Base-by-base conservation (phyloP, 2,888 invertebrate genomes). In the Dusona sp. region DNA sequence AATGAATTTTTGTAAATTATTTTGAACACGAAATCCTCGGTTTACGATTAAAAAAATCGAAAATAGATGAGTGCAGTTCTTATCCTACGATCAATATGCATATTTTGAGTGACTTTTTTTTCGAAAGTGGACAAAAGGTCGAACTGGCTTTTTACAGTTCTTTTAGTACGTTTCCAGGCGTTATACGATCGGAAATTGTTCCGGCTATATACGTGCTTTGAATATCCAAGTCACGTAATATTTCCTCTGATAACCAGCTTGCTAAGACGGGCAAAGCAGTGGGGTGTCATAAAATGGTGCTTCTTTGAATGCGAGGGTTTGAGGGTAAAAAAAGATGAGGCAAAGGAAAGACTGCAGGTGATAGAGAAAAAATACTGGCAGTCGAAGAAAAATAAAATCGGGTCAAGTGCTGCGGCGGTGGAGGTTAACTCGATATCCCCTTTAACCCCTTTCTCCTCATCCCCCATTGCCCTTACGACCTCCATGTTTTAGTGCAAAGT, bases 221-320 rank as follows among this genome's bases (percentile, higher is more conserved):
- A 57, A 36, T 38, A n/a, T 42, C 8, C 38, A 42, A 45, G 25
- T 19, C 22, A 19, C 25, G 64, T 22, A 33, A 33, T 72, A 54
- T 67, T 45, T 64, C 6, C 16, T 22, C 33, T 22, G 36, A 68
- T 67, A 78, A 78, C 38, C 4, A 42, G 77, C 54, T 77, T 36
- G 72, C 57, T 64, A 84, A 80, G 70, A 77, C 65, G 80, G 13
- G 38, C 13, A 29, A 65, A 61, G 65, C 68, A 42, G 65, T 51
- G 19, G 29, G n/a, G 48, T 38, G 70, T 57, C 77, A 65, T 84
- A 73, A 85, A 81, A 81, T 22, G 51, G 70, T 54, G 77, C 65
- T 38, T 57, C 38, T 36, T 25, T 25, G 54, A 73, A 54, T 22
- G 11, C 38, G 29, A 54, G 25, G 29, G 42, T 42, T 19, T 25